Evolutionary conservation across 2,888 invertebrate species (phyloP).

Genomic region (Cheilosia impressa): DNA sequence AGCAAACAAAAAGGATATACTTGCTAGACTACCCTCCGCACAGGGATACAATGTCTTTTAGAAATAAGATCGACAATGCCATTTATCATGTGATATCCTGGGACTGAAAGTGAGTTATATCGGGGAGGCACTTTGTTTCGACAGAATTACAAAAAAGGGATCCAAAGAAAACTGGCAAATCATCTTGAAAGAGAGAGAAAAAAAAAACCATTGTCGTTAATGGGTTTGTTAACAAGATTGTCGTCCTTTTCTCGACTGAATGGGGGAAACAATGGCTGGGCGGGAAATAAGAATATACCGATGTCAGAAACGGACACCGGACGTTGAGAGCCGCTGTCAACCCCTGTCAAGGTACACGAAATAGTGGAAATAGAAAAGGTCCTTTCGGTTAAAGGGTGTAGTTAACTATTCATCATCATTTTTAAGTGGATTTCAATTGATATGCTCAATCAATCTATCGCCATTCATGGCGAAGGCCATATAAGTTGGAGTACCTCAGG

Average conservation of each 20-base stretch:
- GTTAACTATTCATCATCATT: constrained; percentile 15
- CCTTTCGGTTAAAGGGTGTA: background rate
- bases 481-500: background rate
- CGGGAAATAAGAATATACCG: constrained; percentile 41
- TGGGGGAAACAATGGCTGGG: constrained; percentile 19
- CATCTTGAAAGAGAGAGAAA: constrained; percentile 7
- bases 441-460: background rate
- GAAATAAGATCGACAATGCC: constrained; percentile 62
- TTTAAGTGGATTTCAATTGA: constrained; percentile 26
- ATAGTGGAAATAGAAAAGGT: background rate
- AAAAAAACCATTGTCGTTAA: constrained; percentile 48
- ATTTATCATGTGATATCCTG: constrained; percentile 69
- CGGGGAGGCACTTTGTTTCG: constrained; percentile 27
- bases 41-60: constrained; percentile 45
- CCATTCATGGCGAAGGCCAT: background rate
- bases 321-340: constrained; percentile 22
- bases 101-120: constrained; percentile 60
- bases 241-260: constrained; percentile 31
- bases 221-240: constrained; percentile 38
- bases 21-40: constrained; percentile 5
- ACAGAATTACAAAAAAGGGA: background rate
- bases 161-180: constrained; percentile 40
- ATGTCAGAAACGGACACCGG: constrained; percentile 28
- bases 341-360: constrained; percentile 20
- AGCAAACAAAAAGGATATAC: constrained; percentile 9